Evolutionary conservation across 2,113 vertebrate species (phyloP).

Genomic region (Eulacestoma nigropectus): DNA sequence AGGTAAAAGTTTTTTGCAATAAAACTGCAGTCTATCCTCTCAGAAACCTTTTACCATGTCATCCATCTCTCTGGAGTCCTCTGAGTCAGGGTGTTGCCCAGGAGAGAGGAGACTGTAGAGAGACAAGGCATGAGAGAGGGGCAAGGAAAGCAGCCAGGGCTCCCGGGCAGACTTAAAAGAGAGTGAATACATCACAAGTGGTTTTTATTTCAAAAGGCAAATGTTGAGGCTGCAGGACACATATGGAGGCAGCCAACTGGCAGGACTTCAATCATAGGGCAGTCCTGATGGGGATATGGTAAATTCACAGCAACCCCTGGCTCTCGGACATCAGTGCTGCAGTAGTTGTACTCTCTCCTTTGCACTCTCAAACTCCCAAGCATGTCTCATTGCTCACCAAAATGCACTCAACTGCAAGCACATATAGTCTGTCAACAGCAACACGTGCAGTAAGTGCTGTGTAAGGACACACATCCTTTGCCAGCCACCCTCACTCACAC

Average conservation of each 20-base stretch:
- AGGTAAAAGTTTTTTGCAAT: neutral
- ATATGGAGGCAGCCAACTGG: conserved; percentile 39
- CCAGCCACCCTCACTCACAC: neutral
- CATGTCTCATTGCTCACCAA: neutral
- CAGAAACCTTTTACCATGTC: neutral
- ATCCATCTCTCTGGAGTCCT: neutral
- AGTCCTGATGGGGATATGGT: conserved; percentile 17
- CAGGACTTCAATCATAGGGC: conserved; percentile 45
- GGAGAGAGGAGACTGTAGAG: neutral
- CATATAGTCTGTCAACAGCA: neutral
- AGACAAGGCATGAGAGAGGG: neutral
- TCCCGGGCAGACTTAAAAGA: conserved; percentile 48
- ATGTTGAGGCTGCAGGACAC: conserved; percentile 27
- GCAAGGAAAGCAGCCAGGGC: conserved; percentile 17
- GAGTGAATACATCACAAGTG: conserved; percentile 35
- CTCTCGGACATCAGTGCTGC: neutral
- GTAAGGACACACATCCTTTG: neutral
- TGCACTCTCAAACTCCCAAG: neutral
- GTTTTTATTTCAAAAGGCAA: conserved; percentile 50
- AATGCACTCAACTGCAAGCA: neutral
- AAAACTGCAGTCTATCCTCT: neutral
- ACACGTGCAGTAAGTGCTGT: fast-evolving
- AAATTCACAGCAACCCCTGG: conserved; percentile 23
- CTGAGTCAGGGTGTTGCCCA: neutral
- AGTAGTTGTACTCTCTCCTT: neutral